Base-by-base conservation (phyloP, 2,888 invertebrate genomes). In the Microctonus aethiopoides region DNA sequence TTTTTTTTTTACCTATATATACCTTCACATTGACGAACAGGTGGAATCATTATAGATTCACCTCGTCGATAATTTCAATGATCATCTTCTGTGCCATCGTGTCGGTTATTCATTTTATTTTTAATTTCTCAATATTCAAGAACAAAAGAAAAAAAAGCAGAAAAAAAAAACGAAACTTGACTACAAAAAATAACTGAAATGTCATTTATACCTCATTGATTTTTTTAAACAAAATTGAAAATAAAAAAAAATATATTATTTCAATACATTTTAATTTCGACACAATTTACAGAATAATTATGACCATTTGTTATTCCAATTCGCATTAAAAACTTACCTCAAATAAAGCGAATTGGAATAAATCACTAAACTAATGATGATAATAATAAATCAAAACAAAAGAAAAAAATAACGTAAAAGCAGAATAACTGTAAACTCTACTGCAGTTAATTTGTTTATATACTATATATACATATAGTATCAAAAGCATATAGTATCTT, bases 1-100 rank as follows among this genome's bases (percentile, higher is more conserved):
- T 67, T 16, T 60, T 61, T 63, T 63, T 59, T 67, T 54, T 36
- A 61, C 10, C 41, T 64, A 66, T 60, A 68, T 41, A n/a, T n/a
- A 10, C 26, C 54, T 57, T 24, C 11, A 20, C 32, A 57, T 29
- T 10, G 46, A 54, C 54, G 24, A 26, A 11, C 26, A 54, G 11
- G 24, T 54, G 26, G 11, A 24, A 54, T 54, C 54, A 26, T 24
- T 24, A 24, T 11, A 1, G 54, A 13, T 54, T 26, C 10, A 54
- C 26, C n/a, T 24, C 54, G 60, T 29, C 54, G n/a, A 68, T 34
- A 59, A 39, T 52, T 60, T 39, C 51, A 69, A 60, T 26, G 59
- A 36, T 34, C 46, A 46, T 51, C 51, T 46, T 56, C 60, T 60
- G 36, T 51, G 60, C 29, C 69, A 16, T 59, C 52, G 46, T 39